These are phyloP conservation scores for Eristalinus aeneus DNA, from an alignment of 2,888 invertebrate species.

Conservation along the genomic window DNA sequence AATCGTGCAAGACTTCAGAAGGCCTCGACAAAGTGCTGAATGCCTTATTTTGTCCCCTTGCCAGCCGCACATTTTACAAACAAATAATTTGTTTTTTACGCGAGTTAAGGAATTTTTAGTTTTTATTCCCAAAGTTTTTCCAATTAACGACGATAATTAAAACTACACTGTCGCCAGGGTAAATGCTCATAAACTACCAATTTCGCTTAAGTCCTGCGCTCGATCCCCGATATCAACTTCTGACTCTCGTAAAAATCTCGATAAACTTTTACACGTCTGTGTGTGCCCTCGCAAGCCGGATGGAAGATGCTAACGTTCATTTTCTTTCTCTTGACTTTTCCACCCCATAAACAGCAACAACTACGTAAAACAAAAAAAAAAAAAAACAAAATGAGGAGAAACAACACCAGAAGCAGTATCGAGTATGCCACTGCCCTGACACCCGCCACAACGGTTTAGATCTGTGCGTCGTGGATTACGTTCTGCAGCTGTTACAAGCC, in stretches of 20 bases:
- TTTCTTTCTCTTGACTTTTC: conserved; percentile 25
- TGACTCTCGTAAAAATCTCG: conserved; percentile 49
- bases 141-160: conserved; percentile 64
- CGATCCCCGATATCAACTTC: conserved; percentile 32
- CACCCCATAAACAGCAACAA: conserved; percentile 55
- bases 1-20: neutral
- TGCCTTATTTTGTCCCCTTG: neutral
- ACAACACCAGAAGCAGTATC: conserved; percentile 16
- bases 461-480: conserved; percentile 54
- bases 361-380: too few species aligned
- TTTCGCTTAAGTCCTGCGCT: conserved; percentile 22
- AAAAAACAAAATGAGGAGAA: neutral
- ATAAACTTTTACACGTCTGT: conserved; percentile 62
- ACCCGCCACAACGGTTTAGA: conserved; percentile 10
- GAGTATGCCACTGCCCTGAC: neutral
- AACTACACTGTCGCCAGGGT: conserved; percentile 39
- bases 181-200: conserved; percentile 51
- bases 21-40: neutral
- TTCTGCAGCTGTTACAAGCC: conserved; percentile 59
- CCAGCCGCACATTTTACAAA: neutral
- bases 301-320: neutral
- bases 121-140: conserved; percentile 59
- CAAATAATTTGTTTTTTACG: conserved; percentile 37
- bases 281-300: conserved; percentile 40
- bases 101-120: conserved; percentile 48